Conservation (phyloP, 2,113 vertebrate genomes). For the Apodemus speciosus region DNA sequence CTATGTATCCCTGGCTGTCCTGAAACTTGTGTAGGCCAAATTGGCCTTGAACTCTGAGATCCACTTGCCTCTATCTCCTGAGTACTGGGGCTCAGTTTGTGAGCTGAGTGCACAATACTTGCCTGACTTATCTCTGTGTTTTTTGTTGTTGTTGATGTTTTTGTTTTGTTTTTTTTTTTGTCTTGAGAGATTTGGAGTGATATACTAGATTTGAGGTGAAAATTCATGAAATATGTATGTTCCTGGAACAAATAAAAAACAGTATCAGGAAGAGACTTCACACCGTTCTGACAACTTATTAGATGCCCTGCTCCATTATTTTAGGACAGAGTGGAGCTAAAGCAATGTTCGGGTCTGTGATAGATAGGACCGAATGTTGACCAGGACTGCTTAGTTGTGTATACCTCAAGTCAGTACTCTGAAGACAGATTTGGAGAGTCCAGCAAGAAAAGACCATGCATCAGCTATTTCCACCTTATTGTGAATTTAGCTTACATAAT, state of each 20-base stretch:
- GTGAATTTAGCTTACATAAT: slow-evolving; percentile 55
- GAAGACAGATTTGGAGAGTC: not conserved
- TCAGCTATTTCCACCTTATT: slow-evolving; percentile 15
- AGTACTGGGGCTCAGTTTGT: not conserved
- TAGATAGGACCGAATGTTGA: not conserved
- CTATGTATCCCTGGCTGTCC: not conserved
- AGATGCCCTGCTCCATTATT: not conserved
- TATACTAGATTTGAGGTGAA: not conserved
- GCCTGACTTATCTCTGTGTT: not conserved
- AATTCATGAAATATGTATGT: not conserved
- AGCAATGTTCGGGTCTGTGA: not conserved
- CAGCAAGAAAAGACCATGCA: not conserved
- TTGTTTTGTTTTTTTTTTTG: too few relatives aligned
- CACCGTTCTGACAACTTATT: not conserved
- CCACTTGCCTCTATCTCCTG: not conserved
- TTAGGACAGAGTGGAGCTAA: not conserved
- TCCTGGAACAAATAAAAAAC: not conserved
- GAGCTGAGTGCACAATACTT: not conserved
- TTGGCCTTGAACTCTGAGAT: not conserved
- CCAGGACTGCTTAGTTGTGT: not conserved
- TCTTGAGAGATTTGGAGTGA: not conserved
- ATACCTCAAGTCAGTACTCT: not conserved
- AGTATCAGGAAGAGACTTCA: not conserved
- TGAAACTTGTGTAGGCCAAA: not conserved
- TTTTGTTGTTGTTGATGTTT: too few relatives aligned